Base-by-base conservation (phyloP, 2,888 invertebrate species). In the Notocelia uddmanniana region DNA sequence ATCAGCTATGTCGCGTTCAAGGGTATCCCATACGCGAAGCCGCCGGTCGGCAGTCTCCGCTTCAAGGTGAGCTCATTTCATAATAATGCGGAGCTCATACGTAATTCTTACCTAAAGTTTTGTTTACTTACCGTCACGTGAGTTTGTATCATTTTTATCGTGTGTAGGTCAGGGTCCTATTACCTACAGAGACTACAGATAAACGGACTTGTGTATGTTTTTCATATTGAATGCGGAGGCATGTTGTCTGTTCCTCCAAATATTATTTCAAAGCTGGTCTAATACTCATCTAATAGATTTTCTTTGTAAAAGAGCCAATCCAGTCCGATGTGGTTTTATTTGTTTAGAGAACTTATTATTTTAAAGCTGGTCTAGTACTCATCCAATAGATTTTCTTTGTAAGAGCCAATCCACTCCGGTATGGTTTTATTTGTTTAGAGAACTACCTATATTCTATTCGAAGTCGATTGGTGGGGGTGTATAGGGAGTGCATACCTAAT, bases 11-110 rank as follows among this genome's bases (percentile, higher is more conserved):
- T 86, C 48, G 88, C 93, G 55, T 94, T 94, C 81, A 93, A 93
- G 85, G 95, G 95, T 64, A 94, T 95, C 76, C 95, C 95, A 21
- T 95, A 95, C 78, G 95, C 95, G 9, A 89, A 91, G 76, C 95
- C 95, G 63, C 95, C 95, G 13, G 74, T 95, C 41, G 94, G 94
- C 52, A 80, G 90, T 78, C 91, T 95, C 73, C 89, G 95, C 88
- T 95, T 95, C 86, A 94, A 95, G 94, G 95, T 95, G 83, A 92
- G 87, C 85, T 73, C 74, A 78, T 74, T 74, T 74, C 41, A 19
- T 23, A 37, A 15, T 41, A 23, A n/a, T 23, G 23, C 18, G 9
- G 34, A 23, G 21, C 19, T 21, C 52, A 18, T 50, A 50, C 11
- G 11, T 54, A 54, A 23, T 54, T 11, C 54, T 37, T 58, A 15